Conservation (phyloP, 2,888 invertebrate genomes). For the Oeneis ivallda region DNA sequence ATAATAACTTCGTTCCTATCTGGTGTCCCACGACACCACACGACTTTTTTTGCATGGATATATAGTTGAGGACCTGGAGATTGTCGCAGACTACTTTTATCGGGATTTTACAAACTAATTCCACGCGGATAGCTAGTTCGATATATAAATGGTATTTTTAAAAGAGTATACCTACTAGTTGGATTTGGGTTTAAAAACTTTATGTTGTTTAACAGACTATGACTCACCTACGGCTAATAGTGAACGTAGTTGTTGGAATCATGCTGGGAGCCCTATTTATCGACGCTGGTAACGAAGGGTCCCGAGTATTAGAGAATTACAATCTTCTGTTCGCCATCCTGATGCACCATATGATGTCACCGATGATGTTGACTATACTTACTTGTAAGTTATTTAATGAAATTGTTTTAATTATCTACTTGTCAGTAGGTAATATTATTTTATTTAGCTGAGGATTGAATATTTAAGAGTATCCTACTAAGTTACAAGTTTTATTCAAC, state of each 20-base stretch:
- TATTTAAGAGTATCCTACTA: too few relatives aligned
- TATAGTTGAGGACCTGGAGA: too few relatives aligned
- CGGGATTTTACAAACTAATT: too few relatives aligned
- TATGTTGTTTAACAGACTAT: constrained; percentile 82
- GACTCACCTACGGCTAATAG: constrained; percentile 88
- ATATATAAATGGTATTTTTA: too few relatives aligned
- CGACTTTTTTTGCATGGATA: too few relatives aligned
- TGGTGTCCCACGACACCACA: too few relatives aligned
- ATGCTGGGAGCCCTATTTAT: constrained; percentile 90
- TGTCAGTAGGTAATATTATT: too few relatives aligned
- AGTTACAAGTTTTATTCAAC: not conserved
- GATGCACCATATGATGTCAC: constrained; percentile 96
- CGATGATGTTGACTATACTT: constrained; percentile 94
- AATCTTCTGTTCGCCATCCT: constrained; percentile 94
- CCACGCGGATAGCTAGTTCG: too few relatives aligned
- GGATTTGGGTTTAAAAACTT: not conserved
- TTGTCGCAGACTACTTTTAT: too few relatives aligned
- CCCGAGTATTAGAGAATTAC: constrained; percentile 90
- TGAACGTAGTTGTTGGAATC: constrained; percentile 87
- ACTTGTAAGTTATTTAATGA: constrained; percentile 85
- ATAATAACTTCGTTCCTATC: too few relatives aligned
- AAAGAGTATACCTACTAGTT: too few relatives aligned
- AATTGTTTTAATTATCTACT: too few relatives aligned
- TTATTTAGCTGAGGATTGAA: not conserved
- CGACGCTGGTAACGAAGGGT: constrained; percentile 88